These are phyloP conservation scores for Chamaetylas fuelleborni DNA, from an alignment of 2,113 vertebrate species.

Conservation along the genomic window DNA sequence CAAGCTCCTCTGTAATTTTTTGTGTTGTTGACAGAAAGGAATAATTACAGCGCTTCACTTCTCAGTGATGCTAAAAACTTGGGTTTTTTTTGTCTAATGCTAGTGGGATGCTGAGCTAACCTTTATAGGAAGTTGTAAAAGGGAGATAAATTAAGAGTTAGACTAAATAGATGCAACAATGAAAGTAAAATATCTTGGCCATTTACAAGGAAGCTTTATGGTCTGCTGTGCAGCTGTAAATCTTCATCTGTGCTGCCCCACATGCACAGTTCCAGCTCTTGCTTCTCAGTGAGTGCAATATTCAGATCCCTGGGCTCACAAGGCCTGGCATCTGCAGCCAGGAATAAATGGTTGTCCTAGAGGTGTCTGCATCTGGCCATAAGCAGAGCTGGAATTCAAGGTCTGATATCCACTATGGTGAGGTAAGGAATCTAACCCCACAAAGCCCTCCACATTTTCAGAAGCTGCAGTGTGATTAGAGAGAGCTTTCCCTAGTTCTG, in stretches of 20 bases:
- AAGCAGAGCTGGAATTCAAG: background rate
- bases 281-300: background rate
- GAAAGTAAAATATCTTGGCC: constrained; percentile 11
- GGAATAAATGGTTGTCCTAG: background rate
- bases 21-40: background rate
- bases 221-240: background rate
- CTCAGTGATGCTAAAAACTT: background rate
- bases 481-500: background rate
- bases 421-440: background rate
- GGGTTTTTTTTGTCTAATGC: background rate
- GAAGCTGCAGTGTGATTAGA: background rate
- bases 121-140: constrained; percentile 9
- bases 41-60: background rate
- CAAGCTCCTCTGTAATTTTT: background rate
- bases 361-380: background rate
- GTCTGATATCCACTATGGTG: background rate
- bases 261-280: background rate
- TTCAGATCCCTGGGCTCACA: background rate
- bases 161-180: background rate
- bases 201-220: background rate
- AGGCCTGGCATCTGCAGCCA: background rate
- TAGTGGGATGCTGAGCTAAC: constrained; percentile 2
- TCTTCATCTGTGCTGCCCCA: background rate
- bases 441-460: background rate
- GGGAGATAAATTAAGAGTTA: background rate